These are phyloP conservation scores for Eurosta solidaginis DNA, from an alignment of 1,140 invertebrate species.

Conservation along the genomic window DNA sequence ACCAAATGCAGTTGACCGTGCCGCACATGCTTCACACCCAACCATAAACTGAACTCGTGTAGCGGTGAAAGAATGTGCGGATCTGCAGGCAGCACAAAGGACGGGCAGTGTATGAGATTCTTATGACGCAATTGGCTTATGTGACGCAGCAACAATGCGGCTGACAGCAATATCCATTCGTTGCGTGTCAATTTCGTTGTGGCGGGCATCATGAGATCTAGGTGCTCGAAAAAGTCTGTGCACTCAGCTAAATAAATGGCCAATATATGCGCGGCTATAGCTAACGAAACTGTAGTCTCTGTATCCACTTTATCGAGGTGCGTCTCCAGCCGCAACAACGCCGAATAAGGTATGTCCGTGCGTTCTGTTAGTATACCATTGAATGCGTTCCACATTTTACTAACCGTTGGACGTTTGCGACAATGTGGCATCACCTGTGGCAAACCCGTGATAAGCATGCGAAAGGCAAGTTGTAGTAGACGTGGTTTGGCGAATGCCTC, in stretches of 20 bases:
- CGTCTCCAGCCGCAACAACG: constrained; percentile 40
- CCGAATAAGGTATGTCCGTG: constrained; percentile 43
- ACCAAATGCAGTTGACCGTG: constrained; percentile 43
- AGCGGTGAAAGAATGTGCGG: constrained; percentile 44
- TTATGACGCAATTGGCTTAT: constrained; percentile 43
- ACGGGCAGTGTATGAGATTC: constrained; percentile 44
- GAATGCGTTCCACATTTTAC: constrained; percentile 46
- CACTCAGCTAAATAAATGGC: constrained; percentile 47
- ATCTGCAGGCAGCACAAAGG: constrained; percentile 47
- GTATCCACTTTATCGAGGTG: constrained; percentile 36
- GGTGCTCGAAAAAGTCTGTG: constrained; percentile 46
- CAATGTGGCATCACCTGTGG: constrained; percentile 44
- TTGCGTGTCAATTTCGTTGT: constrained; percentile 41
- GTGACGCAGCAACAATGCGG: constrained; percentile 44
- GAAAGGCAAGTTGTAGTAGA: constrained; percentile 43
- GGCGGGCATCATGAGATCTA: constrained; percentile 43
- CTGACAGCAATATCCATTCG: constrained; percentile 45
- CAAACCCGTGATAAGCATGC: constrained; percentile 45
- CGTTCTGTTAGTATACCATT: constrained; percentile 44
- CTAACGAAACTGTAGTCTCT: constrained; percentile 40
- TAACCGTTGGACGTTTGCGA: constrained; percentile 46
- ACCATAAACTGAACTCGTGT: constrained; percentile 46
- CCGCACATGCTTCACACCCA: constrained; percentile 40
- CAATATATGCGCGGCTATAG: constrained; percentile 41
- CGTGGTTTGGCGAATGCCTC: constrained; percentile 44